Base-by-base conservation (phyloP, 1,140 invertebrate genomes). In the Temnothorax nylanderi region DNA sequence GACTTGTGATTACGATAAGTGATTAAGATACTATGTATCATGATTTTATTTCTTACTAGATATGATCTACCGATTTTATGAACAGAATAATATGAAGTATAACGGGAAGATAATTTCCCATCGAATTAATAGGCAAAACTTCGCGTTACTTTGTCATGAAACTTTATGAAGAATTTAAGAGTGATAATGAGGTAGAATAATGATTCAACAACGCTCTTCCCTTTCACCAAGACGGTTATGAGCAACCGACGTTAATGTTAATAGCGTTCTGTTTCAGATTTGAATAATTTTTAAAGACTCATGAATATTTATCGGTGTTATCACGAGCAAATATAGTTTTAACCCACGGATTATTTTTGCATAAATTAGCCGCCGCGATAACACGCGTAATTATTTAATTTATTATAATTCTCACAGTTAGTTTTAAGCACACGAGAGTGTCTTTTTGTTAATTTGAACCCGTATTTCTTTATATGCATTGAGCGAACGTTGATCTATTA, bases 71-170 rank as follows among this genome's bases (percentile, higher is more conserved):
- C 75, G 8, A 32, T 64, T 77, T 44, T 64, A 32, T 56, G 11
- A 64, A 47, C 11, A 37, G 3, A 65, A 47, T 49, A 78, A 4
- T 37, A 51, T 1, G 44, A 26, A 37, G 13, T 44, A 60, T 10
- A 58, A 21, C n/a, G 21, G n/a, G 10, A 75, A 64, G 26, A 75
- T 75, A 74, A 84, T 90, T 91, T 92, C 87, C 88, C 89, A 90
- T 91, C 81, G 18, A 75, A 75, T 47, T 84, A 60, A 47, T 41
- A 58, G 7, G 77, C 37, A 26, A 84, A 18, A 56, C 69, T 72
- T 62, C 4, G 67, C 51, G 37, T 81, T 82, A 87, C 37, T 87
- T 75, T 60, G 18, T 34, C 37, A 74, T 74, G 47, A 62, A 84
- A 84, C 80, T 84, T 62, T 62, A 34, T 62, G 41, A 60, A 75